Conservation (phyloP, 2,113 vertebrate species). For the Callopanchax toddi region DNA sequence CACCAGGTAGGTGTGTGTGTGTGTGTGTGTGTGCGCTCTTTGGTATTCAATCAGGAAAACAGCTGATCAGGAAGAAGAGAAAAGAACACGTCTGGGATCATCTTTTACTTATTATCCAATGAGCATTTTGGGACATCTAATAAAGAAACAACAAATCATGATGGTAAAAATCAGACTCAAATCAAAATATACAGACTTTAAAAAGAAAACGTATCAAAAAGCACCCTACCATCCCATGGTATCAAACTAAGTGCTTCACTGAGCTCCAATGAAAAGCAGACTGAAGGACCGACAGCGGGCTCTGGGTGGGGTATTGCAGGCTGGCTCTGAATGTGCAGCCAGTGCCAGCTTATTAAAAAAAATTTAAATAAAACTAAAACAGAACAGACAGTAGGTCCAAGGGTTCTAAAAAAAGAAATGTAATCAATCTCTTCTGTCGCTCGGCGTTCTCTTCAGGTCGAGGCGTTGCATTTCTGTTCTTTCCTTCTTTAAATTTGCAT, state of each 20-base stretch:
- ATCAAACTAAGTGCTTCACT: conserved; percentile 65
- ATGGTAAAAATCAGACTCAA: neutral
- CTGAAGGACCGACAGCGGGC: conserved; percentile 28
- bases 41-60: conserved; percentile 31
- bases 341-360: neutral
- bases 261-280: neutral
- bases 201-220: conserved; percentile 16
- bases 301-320: conserved; percentile 11
- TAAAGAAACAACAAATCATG: neutral
- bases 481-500: conserved; percentile 37
- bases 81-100: neutral
- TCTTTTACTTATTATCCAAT: conserved; percentile 21
- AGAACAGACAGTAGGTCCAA: conserved; percentile 44
- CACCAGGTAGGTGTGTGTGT: conserved; percentile 57
- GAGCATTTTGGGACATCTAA: neutral
- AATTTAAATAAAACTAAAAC: neutral
- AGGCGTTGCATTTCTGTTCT: neutral
- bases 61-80: conserved; percentile 9
- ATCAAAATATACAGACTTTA: neutral
- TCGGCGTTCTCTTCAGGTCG: neutral
- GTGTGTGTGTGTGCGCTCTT: too few relatives aligned
- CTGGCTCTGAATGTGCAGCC: conserved; percentile 3
- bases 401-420: conserved; percentile 39
- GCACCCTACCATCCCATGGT: conserved; percentile 42
- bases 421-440: neutral